Base-by-base conservation (phyloP, 2,888 invertebrate genomes). In the Cryptus viduatorius region DNA sequence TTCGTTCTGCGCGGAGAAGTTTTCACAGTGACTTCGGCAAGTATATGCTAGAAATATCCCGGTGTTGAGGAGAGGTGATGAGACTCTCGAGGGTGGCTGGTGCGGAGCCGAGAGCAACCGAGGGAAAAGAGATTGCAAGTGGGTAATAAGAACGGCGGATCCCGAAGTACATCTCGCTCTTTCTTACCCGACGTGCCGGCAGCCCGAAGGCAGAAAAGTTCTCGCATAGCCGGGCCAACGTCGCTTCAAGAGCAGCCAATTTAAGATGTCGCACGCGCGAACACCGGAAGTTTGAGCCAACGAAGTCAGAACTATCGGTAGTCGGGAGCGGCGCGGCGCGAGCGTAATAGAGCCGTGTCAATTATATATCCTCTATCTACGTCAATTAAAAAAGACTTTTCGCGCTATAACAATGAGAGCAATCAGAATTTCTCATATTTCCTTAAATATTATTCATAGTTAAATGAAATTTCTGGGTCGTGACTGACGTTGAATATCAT, bases 51-150 rank as follows among this genome's bases (percentile, higher is more conserved):
- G 67, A 77, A 77, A 77, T 72, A 68, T 77, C 50, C 50, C 84
- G 65, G 81, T 86, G 80, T 82, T 84, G 79, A 87, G 83, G 73
- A 78, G 84, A 72, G 77, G 65, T 68, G 83, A 86, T 83, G 84
- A 84, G 85, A 86, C 73, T 84, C 79, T 71, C 77, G 78, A 67
- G 77, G 84, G 44, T 80, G 50, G 16, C 65, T 78, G 69, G 75
- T 68, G 82, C 37, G 37, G 37, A 73, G 50, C 48, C 44, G 37
- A 56, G 59, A 64, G 64, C 37, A 78, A 46, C 61, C 37, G 44
- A 14, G 76, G 68, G 69, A 81, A 80, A 71, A 75, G 72, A 64
- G 81, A 82, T 85, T 82, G 76, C 79, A 77, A 86, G 83, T 87
- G 77, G 82, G 85, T 86, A 86, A 86, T 87, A 85, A 86, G 82